phyloP scores from a whole-genome alignment of 2,113 vertebrate species.

The Dicerorhinus sumatrensis region DNA sequence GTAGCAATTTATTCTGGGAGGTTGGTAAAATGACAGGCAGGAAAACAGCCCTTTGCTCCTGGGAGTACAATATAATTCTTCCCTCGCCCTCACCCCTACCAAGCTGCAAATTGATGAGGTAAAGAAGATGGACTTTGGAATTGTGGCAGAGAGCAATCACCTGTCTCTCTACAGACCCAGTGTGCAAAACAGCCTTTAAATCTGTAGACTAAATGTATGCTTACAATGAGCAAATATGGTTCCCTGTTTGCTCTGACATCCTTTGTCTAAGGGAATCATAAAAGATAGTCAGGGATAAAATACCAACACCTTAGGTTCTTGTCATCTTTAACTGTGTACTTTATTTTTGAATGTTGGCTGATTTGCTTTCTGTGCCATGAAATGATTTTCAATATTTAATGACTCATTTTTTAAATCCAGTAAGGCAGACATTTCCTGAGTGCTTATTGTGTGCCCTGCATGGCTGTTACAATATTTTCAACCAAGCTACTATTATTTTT shows the following conservation, averaged over 20 bases:
- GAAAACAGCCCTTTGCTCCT: conserved; percentile 62
- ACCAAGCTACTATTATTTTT: conserved; percentile 49
- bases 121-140: conserved; percentile 65
- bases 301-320: not conserved
- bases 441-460: not conserved
- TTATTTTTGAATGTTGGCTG: conserved; percentile 46
- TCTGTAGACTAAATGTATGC: conserved; percentile 38
- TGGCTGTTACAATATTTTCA: conserved; percentile 62
- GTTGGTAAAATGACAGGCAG: conserved; percentile 80
- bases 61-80: conserved; percentile 62
- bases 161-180: conserved; percentile 2
- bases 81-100: conserved; percentile 35
- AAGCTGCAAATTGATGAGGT: conserved; percentile 57
- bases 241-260: not conserved
- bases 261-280: conserved; percentile 66
- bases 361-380: conserved; percentile 62
- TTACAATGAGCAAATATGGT: conserved; percentile 49
- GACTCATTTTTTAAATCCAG: conserved; percentile 59
- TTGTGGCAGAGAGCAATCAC: conserved; percentile 31
- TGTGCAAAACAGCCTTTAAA: conserved; percentile 63
- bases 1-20: conserved; percentile 83
- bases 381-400: conserved; percentile 77
- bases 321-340: conserved; percentile 29
- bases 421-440: conserved; percentile 53
- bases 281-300: conserved; percentile 50